Percentiles rank a stretch among this genome's conserved stretches.
These are phyloP conservation scores for Bradynema listronoti DNA, from an alignment of 1,140 invertebrate genomes.

Conservation along the genomic window DNA sequence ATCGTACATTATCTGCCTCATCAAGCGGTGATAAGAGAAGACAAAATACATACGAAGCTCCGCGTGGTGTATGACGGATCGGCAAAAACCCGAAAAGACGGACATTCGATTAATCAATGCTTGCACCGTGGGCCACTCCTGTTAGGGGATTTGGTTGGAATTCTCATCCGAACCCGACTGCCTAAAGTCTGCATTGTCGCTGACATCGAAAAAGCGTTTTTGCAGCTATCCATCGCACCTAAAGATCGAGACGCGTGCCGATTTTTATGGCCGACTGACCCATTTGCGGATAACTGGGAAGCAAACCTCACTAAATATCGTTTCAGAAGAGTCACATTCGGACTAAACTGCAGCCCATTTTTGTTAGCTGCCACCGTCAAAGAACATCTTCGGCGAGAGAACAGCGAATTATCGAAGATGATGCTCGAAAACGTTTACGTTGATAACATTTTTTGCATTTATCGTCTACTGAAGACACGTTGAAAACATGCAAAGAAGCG, in stretches of 20 bases:
- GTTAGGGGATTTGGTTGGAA: slow-evolving; percentile 10
- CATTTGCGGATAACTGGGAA: not conserved
- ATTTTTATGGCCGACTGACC: slow-evolving; percentile 16
- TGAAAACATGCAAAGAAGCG: no score
- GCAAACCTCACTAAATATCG: slow-evolving; percentile 20
- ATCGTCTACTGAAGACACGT: no score
- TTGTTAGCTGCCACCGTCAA: slow-evolving; percentile 29
- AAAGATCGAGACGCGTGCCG: slow-evolving; percentile 10
- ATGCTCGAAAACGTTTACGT: no score
- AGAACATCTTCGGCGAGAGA: no score
- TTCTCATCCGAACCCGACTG: slow-evolving; percentile 18
- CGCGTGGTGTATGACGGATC: slow-evolving; percentile 25
- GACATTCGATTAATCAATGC: slow-evolving; percentile 20
- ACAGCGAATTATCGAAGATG: no score
- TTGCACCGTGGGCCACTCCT: slow-evolving; percentile 27
- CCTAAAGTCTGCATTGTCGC: not conserved
- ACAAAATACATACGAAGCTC: slow-evolving; percentile 13
- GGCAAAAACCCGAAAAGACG: slow-evolving; percentile 7
- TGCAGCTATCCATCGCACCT: not conserved
- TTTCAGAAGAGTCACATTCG: slow-evolving; percentile 29
- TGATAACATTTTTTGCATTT: no score
- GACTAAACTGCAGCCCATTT: slow-evolving; percentile 29
- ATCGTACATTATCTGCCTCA: slow-evolving; percentile 16
- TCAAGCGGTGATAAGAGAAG: slow-evolving; percentile 18
- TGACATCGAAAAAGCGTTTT: slow-evolving; percentile 19